These are phyloP conservation scores for Acanthaster planci DNA, from an alignment of 35 echinoderm and acorn worm genomes.

Conservation along the genomic window DNA sequence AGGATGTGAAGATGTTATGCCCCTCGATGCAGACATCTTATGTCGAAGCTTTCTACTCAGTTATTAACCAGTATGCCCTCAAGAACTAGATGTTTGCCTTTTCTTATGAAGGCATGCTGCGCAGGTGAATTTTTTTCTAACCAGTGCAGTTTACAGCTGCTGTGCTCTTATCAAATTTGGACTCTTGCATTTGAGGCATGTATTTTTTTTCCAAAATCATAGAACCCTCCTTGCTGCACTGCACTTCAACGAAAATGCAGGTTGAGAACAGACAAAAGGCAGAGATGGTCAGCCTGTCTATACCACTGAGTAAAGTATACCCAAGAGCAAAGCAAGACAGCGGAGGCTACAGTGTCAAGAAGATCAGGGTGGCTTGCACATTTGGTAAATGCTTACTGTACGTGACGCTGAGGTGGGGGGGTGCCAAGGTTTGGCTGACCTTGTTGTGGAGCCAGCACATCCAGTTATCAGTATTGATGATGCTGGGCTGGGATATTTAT, in stretches of 20 bases:
- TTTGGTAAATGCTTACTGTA: not conserved
- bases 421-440: no score
- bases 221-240: not conserved
- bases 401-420: no score
- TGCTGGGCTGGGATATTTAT: no score
- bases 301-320: not conserved
- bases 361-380: not conserved
- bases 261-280: not conserved
- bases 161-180: not conserved
- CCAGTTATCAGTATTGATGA: no score
- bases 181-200: not conserved
- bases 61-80: constrained; percentile 64
- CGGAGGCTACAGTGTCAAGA: constrained; percentile 11
- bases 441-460: no score
- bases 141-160: not conserved
- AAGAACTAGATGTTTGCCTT: constrained; percentile 62
- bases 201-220: not conserved
- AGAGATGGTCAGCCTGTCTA: not conserved
- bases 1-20: constrained; percentile 32
- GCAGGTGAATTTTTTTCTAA: not conserved
- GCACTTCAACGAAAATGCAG: not conserved
- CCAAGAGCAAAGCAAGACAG: constrained; percentile 5
- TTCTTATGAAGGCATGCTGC: constrained; percentile 10
- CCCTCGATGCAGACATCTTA: constrained; percentile 62
- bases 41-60: constrained; percentile 60